phyloP scores from a whole-genome alignment of 1,140 invertebrate genomes.

The Tyrophagus putrescentiae region DNA sequence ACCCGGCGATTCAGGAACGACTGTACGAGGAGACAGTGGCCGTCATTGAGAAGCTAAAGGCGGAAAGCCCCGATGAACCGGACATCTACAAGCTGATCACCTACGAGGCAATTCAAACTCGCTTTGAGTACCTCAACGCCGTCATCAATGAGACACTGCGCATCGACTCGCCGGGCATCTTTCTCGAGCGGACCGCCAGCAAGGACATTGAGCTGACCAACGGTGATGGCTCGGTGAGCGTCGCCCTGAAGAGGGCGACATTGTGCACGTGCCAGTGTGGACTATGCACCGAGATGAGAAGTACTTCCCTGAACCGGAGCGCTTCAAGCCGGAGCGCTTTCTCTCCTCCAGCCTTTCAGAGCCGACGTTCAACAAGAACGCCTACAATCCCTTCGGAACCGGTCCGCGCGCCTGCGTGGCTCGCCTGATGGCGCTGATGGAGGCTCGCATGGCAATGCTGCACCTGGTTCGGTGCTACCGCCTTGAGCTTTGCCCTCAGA shows the following conservation, averaged over 20 bases:
- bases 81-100: not conserved
- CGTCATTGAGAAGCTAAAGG: not conserved
- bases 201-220: not conserved
- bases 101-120: not conserved
- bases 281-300: not conserved
- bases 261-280: not conserved
- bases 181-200: not conserved
- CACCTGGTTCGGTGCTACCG: slow-evolving; percentile 7
- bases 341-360: too few relatives aligned
- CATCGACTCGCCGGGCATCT: not conserved
- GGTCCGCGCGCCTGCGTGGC: slow-evolving; percentile 20
- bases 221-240: not conserved
- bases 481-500: not conserved
- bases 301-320: not conserved
- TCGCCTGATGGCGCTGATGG: slow-evolving; percentile 20
- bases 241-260: not conserved
- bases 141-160: not conserved
- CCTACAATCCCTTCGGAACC: slow-evolving; percentile 13
- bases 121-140: not conserved
- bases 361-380: not conserved
- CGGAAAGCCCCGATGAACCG: not conserved
- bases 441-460: slow-evolving; percentile 5
- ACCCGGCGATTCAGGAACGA: slow-evolving; percentile 34
- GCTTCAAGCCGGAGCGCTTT: too few relatives aligned
- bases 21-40: slow-evolving; percentile 34